A percentile compares a stretch with the other conserved stretches of the same genome.
phyloP scores from a whole-genome alignment of 92 coral and sea anemone genomes.

The Heteractis magnifica region DNA sequence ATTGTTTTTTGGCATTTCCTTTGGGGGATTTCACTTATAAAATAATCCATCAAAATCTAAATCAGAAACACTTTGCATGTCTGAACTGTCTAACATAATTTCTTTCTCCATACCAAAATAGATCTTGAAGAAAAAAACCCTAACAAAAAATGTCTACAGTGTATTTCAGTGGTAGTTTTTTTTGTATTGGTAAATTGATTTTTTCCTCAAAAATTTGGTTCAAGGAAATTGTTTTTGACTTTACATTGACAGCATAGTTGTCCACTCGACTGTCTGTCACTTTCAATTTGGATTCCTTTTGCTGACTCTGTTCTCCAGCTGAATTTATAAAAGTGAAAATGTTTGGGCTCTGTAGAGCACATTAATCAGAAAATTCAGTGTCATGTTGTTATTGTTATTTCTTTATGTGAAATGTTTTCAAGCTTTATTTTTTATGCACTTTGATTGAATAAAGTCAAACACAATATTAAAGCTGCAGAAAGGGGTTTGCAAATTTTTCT shows the following conservation, averaged over 20 bases:
- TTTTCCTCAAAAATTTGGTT: not conserved
- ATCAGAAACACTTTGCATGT: not conserved
- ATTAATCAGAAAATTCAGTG: not conserved
- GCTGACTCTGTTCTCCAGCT: not conserved
- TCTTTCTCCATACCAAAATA: too few species aligned
- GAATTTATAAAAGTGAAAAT: not conserved
- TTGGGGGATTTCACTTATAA: not conserved
- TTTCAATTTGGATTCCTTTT: not conserved
- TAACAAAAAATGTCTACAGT: too few species aligned
- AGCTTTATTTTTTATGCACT: conserved; percentile 4
- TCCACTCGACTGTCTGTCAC: too few species aligned
- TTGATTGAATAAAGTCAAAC: not conserved
- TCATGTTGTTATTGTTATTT: not conserved
- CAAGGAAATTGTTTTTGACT: not conserved
- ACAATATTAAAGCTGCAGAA: conserved; percentile 28
- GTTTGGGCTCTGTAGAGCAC: not conserved
- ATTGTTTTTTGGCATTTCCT: not conserved
- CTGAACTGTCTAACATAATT: not conserved
- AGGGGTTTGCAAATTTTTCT: conserved; percentile 60
- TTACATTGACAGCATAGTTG: too few species aligned
- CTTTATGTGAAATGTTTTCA: not conserved
- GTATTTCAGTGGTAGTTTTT: too few species aligned
- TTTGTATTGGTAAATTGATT: not conserved
- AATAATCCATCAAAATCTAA: not conserved
- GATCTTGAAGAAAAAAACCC: too few species aligned